These are phyloP conservation scores for Drosophila murphyi DNA, from an alignment of 1,140 invertebrate species.

Conservation along the genomic window DNA sequence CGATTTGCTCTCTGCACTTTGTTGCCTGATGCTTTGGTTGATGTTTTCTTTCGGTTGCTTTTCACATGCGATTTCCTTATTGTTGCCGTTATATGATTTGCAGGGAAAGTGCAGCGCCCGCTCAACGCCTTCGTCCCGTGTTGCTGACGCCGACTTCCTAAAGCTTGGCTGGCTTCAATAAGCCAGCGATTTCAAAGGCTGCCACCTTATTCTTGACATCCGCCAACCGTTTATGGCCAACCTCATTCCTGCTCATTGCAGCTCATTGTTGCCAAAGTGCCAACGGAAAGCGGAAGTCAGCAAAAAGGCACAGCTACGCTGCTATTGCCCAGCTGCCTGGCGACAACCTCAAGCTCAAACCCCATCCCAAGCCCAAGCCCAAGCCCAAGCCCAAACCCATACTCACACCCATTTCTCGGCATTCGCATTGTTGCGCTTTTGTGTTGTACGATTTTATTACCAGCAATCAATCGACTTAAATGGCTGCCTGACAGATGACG, in stretches of 20 bases:
- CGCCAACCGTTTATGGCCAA: conserved; percentile 40
- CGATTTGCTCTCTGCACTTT: not conserved
- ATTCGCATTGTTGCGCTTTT: conserved; percentile 58
- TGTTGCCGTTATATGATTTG: conserved; percentile 71
- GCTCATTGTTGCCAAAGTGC: conserved; percentile 54
- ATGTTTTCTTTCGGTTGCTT: conserved; percentile 23
- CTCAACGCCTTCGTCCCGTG: too few relatives aligned
- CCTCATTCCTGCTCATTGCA: conserved; percentile 16
- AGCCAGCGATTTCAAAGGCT: conserved; percentile 53
- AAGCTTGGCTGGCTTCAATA: conserved; percentile 43
- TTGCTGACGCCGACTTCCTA: conserved; percentile 20
- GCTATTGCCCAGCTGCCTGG: conserved; percentile 10
- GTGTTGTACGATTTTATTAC: conserved; percentile 72
- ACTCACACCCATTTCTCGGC: not conserved
- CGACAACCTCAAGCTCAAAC: too few relatives aligned
- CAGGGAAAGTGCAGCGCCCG: conserved; percentile 42
- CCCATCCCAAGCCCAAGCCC: not conserved
- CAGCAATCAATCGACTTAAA: conserved; percentile 78
- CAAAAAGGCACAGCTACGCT: not conserved
- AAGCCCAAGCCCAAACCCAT: conserved; percentile 4
- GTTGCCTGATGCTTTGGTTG: not conserved
- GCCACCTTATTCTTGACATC: conserved; percentile 41
- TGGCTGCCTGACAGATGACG: conserved; percentile 24
- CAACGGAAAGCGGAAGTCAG: conserved; percentile 54
- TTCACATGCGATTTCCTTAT: conserved; percentile 80